Conservation (phyloP, 2,113 vertebrate species). For the Epinephelus fuscoguttatus region DNA sequence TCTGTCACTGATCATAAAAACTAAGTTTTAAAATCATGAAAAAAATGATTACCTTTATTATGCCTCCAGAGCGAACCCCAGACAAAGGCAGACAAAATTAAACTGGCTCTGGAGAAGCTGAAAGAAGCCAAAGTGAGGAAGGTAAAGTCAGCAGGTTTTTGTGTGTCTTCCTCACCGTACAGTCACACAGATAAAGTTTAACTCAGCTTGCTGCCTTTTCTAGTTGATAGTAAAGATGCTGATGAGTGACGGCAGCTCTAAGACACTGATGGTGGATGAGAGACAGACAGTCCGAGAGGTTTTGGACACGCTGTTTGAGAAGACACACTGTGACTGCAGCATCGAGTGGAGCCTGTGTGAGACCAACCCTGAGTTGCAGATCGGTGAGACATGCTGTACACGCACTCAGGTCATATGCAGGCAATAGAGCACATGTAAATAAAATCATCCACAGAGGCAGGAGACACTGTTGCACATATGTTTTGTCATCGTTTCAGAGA, state of each 20-base stretch:
- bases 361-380: constrained; percentile 91
- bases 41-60: background rate
- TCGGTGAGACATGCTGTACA: constrained; percentile 83
- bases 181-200: background rate
- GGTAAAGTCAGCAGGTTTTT: constrained; percentile 74
- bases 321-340: constrained; percentile 91
- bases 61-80: constrained; percentile 86
- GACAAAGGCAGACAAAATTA: constrained; percentile 92
- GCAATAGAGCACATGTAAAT: background rate
- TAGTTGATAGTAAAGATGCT: constrained; percentile 93
- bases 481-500: constrained; percentile 83
- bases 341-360: constrained; percentile 94
- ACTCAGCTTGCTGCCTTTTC: background rate
- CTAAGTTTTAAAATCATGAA: background rate
- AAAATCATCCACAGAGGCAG: background rate
- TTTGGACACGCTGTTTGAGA: constrained; percentile 93
- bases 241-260: constrained; percentile 90
- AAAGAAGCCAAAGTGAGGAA: constrained; percentile 95
- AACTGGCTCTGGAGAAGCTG: constrained; percentile 92
- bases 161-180: background rate
- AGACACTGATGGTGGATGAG: constrained; percentile 95
- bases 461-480: background rate
- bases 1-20: background rate
- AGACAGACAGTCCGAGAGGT: constrained; percentile 90
- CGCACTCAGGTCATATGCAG: background rate